Percentiles rank a stretch among this genome's conserved stretches.
Conservation (phyloP, 2,888 invertebrate genomes). For the Anagyrus pseudococci region DNA sequence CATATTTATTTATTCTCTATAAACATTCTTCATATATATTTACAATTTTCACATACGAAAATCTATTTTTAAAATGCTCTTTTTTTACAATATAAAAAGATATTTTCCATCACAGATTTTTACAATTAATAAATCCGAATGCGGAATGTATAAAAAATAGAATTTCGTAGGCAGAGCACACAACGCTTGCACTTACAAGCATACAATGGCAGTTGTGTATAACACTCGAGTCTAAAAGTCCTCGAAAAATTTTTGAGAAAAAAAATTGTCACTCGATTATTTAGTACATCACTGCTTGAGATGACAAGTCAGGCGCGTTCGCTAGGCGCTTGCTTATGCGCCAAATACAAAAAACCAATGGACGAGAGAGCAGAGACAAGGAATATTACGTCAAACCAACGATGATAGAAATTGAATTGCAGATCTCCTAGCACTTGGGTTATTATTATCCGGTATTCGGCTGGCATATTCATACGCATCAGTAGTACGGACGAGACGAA, state of each 20-base stretch:
- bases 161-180: conserved; percentile 20
- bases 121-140: not conserved
- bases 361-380: conserved; percentile 94
- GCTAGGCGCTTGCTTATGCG: conserved; percentile 83
- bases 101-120: conserved; percentile 2
- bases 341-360: conserved; percentile 93
- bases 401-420: conserved; percentile 98
- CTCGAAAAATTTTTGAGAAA: not conserved
- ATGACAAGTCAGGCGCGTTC: too few species aligned
- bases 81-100: conserved; percentile 7
- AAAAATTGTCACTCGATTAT: too few species aligned
- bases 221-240: too few species aligned
- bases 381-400: conserved; percentile 99
- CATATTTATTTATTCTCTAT: not conserved
- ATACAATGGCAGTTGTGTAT: too few species aligned
- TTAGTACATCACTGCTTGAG: too few species aligned
- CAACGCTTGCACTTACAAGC: too few species aligned
- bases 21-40: conserved; percentile 21
- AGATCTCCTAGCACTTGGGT: conserved; percentile 93
- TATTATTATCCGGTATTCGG: conserved; percentile 93
- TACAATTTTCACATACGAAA: conserved; percentile 32
- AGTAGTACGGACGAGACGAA: conserved; percentile 97
- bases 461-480: conserved; percentile 99
- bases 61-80: conserved; percentile 28
- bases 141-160: conserved; percentile 37